Evolutionary conservation across 2,797 vertebrate genomes (phyloP).

Genomic region (Jordanella pulchra): DNA sequence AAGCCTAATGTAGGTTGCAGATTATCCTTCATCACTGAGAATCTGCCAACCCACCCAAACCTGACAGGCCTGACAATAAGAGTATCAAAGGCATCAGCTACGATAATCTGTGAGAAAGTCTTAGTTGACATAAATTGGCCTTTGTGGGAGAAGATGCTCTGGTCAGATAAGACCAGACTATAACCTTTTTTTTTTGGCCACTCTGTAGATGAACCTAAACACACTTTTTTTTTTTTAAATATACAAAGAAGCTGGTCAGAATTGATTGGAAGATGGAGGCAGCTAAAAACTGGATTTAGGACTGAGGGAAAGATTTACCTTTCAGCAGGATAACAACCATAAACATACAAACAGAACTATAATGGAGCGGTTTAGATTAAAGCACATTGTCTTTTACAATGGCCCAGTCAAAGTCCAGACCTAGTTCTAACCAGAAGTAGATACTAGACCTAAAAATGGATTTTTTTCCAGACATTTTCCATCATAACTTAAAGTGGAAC

Average conservation of each 20-base stretch:
- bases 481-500: neutral
- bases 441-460: neutral
- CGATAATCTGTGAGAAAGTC: neutral
- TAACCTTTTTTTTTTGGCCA: neutral
- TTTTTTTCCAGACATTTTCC: neutral
- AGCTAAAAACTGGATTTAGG: neutral
- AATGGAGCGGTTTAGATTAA: neutral
- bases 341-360: neutral
- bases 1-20: neutral
- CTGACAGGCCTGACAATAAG: neutral
- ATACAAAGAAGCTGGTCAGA: too few species aligned
- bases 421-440: neutral
- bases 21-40: neutral
- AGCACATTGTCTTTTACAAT: neutral
- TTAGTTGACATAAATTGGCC: neutral
- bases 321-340: neutral
- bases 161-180: neutral
- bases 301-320: neutral
- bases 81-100: neutral
- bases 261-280: neutral
- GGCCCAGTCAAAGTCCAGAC: neutral
- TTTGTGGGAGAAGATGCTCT: neutral
- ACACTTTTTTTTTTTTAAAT: neutral
- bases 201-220: neutral
- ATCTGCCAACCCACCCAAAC: neutral